Percentiles rank a stretch among this genome's conserved stretches.
Evolutionary conservation across 2,888 invertebrate genomes (phyloP).

Genomic region (Rosalia funebris): DNA sequence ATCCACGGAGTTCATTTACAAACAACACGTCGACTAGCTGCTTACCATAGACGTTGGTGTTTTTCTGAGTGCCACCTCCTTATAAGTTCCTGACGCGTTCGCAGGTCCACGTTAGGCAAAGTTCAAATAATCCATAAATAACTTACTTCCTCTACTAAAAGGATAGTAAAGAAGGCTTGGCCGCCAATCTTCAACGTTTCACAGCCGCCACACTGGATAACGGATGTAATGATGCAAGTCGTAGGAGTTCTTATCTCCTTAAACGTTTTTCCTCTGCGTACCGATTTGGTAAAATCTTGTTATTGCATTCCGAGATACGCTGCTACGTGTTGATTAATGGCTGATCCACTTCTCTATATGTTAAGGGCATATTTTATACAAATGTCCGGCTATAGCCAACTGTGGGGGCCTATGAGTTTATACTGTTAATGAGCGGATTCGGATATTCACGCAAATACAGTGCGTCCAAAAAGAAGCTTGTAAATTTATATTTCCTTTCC

Average conservation of each 20-base stretch:
- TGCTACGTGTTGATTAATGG: slow-evolving; percentile 35
- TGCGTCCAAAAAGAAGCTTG: too few relatives aligned
- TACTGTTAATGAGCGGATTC: too few relatives aligned
- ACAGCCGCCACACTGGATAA: slow-evolving; percentile 32
- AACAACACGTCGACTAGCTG: slow-evolving; percentile 35
- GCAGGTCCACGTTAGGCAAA: slow-evolving; percentile 43
- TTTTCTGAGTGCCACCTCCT: slow-evolving; percentile 39
- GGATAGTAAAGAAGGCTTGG: slow-evolving; percentile 26
- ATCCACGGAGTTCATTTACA: slow-evolving; percentile 37
- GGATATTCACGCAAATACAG: too few relatives aligned
- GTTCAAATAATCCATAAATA: slow-evolving; percentile 53
- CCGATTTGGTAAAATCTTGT: slow-evolving; percentile 38
- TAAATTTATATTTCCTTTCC: too few relatives aligned
- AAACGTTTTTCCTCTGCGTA: slow-evolving; percentile 37
- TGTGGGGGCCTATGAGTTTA: too few relatives aligned
- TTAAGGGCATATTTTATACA: slow-evolving; percentile 34
- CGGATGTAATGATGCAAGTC: slow-evolving; percentile 45
- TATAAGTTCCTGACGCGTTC: slow-evolving; percentile 35
- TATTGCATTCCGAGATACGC: slow-evolving; percentile 35
- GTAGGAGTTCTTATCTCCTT: slow-evolving; percentile 50
- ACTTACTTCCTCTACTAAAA: slow-evolving; percentile 45
- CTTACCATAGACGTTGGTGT: slow-evolving; percentile 43
- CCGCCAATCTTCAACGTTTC: slow-evolving; percentile 11
- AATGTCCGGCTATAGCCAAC: slow-evolving; percentile 7
- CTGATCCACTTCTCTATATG: slow-evolving; percentile 35